phyloP scores from a whole-genome alignment of 2,888 invertebrate species.

The Drosophila quinaria region DNA sequence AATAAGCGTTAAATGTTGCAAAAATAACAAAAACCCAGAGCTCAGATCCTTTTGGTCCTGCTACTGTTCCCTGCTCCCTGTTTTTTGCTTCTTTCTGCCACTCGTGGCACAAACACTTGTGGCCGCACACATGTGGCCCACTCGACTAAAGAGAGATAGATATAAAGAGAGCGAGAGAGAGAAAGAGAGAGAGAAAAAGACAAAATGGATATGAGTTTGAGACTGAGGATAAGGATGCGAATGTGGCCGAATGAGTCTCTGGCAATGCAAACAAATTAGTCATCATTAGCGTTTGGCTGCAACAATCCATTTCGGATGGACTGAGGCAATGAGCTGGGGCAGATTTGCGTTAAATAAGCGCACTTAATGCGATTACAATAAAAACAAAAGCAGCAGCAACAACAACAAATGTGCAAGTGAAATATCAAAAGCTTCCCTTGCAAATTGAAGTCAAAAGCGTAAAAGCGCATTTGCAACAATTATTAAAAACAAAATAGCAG shows the following conservation, averaged over 20 bases:
- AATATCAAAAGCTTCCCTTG: slow-evolving; percentile 74
- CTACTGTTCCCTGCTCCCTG: slow-evolving; percentile 17
- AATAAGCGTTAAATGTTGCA: slow-evolving; percentile 82
- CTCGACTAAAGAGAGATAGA: too few species aligned
- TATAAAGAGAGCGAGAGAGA: slow-evolving; percentile 18
- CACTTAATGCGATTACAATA: slow-evolving; percentile 83
- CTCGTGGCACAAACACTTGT: slow-evolving; percentile 73
- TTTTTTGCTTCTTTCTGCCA: not conserved
- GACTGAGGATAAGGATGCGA: slow-evolving; percentile 32
- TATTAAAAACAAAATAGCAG: slow-evolving; percentile 54
- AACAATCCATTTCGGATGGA: slow-evolving; percentile 31
- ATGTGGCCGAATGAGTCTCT: slow-evolving; percentile 36
- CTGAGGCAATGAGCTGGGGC: slow-evolving; percentile 56
- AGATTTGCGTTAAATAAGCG: slow-evolving; percentile 84
- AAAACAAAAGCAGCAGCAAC: slow-evolving; percentile 43
- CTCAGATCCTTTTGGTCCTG: slow-evolving; percentile 20
- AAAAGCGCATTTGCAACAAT: slow-evolving; percentile 84
- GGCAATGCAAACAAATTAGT: slow-evolving; percentile 83
- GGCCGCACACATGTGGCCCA: slow-evolving; percentile 75
- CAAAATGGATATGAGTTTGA: not conserved
- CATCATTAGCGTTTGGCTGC: slow-evolving; percentile 83
- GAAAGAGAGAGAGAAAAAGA: slow-evolving; percentile 5
- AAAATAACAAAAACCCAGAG: slow-evolving; percentile 71
- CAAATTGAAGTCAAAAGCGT: slow-evolving; percentile 82
- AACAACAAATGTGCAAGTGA: slow-evolving; percentile 54